A percentile compares a stretch with the other conserved stretches of the same genome.
Conservation (phyloP, 2,797 vertebrate genomes). For the Sorex maritimensis region DNA sequence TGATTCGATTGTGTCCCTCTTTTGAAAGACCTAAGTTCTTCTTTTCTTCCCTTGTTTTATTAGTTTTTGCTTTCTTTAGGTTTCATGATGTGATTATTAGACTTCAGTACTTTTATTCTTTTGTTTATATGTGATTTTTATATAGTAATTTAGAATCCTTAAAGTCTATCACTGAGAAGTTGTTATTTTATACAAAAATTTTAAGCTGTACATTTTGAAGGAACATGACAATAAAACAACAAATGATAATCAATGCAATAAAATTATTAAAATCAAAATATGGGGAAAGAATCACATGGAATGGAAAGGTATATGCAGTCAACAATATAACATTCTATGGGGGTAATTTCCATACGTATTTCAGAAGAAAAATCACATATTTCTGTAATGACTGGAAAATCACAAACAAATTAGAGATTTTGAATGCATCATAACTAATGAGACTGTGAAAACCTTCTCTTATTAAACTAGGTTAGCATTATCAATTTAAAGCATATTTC, state of each 20-base stretch:
- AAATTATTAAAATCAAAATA: conserved; percentile 48
- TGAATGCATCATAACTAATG: conserved; percentile 80
- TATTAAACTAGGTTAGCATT: conserved; percentile 87
- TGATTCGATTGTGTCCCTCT: neutral
- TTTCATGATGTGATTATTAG: conserved; percentile 1
- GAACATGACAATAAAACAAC: conserved; percentile 40
- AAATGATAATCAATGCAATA: conserved; percentile 18
- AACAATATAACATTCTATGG: neutral
- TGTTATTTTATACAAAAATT: conserved; percentile 28
- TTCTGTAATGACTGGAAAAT: conserved; percentile 62
- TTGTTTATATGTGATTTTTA: neutral
- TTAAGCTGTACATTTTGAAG: conserved; percentile 12
- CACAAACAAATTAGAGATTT: conserved; percentile 81
- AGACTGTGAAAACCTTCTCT: conserved; percentile 82
- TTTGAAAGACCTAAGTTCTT: neutral
- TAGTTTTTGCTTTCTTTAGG: neutral
- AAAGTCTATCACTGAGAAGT: neutral
- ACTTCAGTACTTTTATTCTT: neutral
- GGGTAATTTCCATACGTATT: conserved; percentile 39
- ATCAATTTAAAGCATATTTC: conserved; percentile 88
- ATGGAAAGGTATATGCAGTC: neutral
- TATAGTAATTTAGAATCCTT: neutral
- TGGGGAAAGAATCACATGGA: neutral
- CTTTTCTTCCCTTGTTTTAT: neutral
- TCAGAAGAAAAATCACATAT: conserved; percentile 40